Percentiles rank a stretch among this genome's conserved stretches.
phyloP scores from a whole-genome alignment of 1,140 invertebrate genomes.

The Drosophila biarmipes region DNA sequence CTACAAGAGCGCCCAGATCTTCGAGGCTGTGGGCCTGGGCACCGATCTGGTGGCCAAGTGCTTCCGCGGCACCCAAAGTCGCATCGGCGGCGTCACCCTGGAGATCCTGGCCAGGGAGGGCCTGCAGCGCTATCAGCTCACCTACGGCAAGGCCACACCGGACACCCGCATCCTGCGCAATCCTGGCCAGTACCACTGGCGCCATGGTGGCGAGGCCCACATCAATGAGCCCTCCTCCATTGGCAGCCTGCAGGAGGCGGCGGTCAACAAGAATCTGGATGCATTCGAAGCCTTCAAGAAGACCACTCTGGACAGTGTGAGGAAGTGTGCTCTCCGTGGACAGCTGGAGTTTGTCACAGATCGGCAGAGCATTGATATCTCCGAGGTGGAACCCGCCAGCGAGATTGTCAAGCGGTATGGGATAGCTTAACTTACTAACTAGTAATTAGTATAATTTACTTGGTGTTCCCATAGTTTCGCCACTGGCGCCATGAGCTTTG shows the following conservation, averaged over 20 bases:
- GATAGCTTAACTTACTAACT: too few relatives aligned
- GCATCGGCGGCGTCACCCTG: conserved; percentile 97
- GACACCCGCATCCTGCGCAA: conserved; percentile 95
- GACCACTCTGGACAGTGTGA: conserved; percentile 93
- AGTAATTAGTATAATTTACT: too few relatives aligned
- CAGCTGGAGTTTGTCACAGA: conserved; percentile 94
- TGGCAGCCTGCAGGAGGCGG: conserved; percentile 96
- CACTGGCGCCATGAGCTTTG: conserved; percentile 87
- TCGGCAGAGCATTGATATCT: conserved; percentile 91
- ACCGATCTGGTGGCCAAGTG: conserved; percentile 97
- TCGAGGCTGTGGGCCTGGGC: conserved; percentile 98
- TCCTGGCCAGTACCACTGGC: conserved; percentile 98
- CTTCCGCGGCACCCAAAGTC: conserved; percentile 96
- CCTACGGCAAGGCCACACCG: conserved; percentile 89
- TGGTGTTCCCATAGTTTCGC: conserved; percentile 54
- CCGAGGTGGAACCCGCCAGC: conserved; percentile 95
- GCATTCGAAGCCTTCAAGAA: conserved; percentile 96
- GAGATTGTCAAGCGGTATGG: conserved; percentile 96
- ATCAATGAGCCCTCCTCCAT: conserved; percentile 98
- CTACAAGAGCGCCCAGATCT: conserved; percentile 99
- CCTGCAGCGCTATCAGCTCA: conserved; percentile 92
- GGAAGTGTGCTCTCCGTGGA: conserved; percentile 95
- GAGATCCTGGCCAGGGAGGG: conserved; percentile 95
- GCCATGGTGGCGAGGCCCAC: conserved; percentile 98
- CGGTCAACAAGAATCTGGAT: conserved; percentile 90